These are phyloP conservation scores for Aleiodes alternator DNA, from an alignment of 2,888 invertebrate species.

Conservation along the genomic window DNA sequence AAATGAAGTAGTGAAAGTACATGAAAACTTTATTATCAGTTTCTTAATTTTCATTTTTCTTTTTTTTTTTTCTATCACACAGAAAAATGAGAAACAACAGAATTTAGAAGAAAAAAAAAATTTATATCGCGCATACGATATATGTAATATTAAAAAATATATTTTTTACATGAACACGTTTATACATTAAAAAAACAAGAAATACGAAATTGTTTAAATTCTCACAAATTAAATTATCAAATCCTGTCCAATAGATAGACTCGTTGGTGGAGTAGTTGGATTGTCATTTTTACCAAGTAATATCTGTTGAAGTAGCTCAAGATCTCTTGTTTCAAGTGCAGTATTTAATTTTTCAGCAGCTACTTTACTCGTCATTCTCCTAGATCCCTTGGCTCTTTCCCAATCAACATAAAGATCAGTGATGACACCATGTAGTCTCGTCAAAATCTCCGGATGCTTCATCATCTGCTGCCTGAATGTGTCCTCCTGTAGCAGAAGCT, in stretches of 20 bases:
- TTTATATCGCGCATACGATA: constrained; percentile 64
- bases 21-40: background rate
- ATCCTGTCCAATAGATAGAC: constrained; percentile 16
- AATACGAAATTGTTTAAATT: constrained; percentile 2
- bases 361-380: constrained; percentile 67
- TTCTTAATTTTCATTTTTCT: constrained; percentile 15
- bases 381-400: constrained; percentile 70
- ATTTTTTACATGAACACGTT: constrained; percentile 73
- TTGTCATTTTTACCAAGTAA: constrained; percentile 61
- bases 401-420: constrained; percentile 72
- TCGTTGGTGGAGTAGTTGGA: constrained; percentile 49
- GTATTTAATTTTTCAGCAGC: constrained; percentile 64
- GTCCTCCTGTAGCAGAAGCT: constrained; percentile 65
- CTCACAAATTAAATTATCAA: constrained; percentile 1
- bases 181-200: constrained; percentile 57
- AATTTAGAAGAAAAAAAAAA: constrained; percentile 57
- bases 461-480: constrained; percentile 59
- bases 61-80: constrained; percentile 34
- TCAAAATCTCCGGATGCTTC: constrained; percentile 65
- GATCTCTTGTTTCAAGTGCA: constrained; percentile 66
- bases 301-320: constrained; percentile 63
- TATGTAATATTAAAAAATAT: constrained; percentile 69
- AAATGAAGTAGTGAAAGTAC: constrained; percentile 1
- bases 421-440: constrained; percentile 65
- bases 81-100: constrained; percentile 35